Conservation (phyloP, 2,888 invertebrate genomes). For the Eumerus sabulonum region DNA sequence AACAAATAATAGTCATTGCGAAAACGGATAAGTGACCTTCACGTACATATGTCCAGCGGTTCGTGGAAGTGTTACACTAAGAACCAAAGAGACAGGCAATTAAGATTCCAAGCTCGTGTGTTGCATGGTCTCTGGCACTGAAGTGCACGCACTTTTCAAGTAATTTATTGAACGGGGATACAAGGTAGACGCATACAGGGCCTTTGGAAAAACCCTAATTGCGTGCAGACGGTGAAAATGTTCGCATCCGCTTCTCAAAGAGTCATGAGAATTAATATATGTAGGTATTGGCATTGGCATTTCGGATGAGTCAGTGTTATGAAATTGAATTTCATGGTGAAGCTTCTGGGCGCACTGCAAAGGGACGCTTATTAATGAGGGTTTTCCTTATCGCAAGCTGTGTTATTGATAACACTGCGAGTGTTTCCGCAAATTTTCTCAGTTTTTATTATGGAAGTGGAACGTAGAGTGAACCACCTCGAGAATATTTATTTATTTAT, state of each 20-base stretch:
- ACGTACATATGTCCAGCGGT: no score
- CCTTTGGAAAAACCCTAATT: conserved; percentile 41
- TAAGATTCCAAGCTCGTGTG: conserved; percentile 32
- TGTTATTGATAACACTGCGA: not conserved
- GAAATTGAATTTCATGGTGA: not conserved
- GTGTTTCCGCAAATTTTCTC: not conserved
- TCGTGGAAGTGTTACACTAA: no score
- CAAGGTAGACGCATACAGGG: not conserved
- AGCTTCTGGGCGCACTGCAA: no score
- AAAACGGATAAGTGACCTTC: not conserved
- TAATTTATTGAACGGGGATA: conserved; percentile 43
- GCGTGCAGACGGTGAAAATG: conserved; percentile 36
- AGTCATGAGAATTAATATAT: conserved; percentile 26
- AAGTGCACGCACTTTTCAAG: conserved; percentile 41
- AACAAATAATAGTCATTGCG: conserved; percentile 8
- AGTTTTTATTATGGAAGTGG: not conserved
- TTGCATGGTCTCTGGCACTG: conserved; percentile 3
- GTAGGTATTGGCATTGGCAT: conserved; percentile 1
- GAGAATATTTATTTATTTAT: no score
- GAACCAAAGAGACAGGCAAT: conserved; percentile 3
- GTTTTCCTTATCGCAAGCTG: conserved; percentile 1
- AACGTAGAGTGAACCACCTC: not conserved
- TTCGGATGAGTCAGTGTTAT: conserved; percentile 20
- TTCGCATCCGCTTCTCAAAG: conserved; percentile 42
- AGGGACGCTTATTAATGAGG: not conserved